phyloP scores from a whole-genome alignment of 2,888 invertebrate genomes.

The Melanchra persicariae region DNA sequence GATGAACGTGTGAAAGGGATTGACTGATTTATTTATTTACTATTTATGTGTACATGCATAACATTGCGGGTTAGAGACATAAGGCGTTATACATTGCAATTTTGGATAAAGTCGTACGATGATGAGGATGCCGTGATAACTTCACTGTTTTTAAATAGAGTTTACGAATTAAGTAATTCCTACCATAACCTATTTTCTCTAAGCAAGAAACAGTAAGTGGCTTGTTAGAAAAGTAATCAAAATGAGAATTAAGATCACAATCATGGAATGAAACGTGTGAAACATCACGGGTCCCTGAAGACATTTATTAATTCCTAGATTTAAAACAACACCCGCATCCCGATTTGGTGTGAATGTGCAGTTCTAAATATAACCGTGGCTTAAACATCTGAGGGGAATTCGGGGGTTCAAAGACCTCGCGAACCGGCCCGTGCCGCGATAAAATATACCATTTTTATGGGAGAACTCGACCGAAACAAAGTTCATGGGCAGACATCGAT shows the following conservation, averaged over 20 bases:
- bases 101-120: not conserved
- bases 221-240: not conserved
- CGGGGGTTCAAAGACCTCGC: constrained; percentile 88
- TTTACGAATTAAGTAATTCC: too few species aligned
- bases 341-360: constrained; percentile 80
- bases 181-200: not conserved
- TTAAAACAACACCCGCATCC: constrained; percentile 72
- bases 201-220: not conserved
- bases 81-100: not conserved
- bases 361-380: constrained; percentile 86
- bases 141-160: not conserved
- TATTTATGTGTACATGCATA: too few species aligned
- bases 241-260: not conserved
- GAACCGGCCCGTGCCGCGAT: constrained; percentile 81
- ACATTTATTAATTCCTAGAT: constrained; percentile 70
- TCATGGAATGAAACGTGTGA: constrained; percentile 5
- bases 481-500: constrained; percentile 77
- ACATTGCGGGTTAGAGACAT: too few species aligned
- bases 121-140: not conserved
- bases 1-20: not conserved
- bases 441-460: constrained; percentile 76
- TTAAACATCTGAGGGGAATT: constrained; percentile 84
- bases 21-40: not conserved
- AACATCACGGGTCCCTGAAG: constrained; percentile 36
- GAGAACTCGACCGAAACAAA: constrained; percentile 73